These are phyloP conservation scores for Nyctibius bracteatus DNA, from an alignment of 2,113 vertebrate species.

Conservation along the genomic window DNA sequence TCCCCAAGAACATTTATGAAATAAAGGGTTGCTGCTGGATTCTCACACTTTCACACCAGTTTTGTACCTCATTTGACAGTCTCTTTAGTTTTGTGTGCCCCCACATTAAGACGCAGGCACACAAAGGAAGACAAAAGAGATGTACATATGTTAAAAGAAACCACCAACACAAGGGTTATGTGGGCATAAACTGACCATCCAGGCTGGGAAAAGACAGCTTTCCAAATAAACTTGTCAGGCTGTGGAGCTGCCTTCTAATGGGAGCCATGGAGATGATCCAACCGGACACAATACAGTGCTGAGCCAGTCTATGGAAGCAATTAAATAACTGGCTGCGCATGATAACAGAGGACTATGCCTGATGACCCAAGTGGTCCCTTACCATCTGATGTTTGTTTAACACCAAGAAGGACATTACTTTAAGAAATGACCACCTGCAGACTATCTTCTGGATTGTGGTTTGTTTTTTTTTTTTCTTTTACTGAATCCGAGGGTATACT, in stretches of 20 bases:
- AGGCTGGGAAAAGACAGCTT: background rate
- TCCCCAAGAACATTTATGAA: background rate
- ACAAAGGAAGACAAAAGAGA: background rate
- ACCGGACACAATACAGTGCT: background rate
- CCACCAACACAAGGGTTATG: background rate
- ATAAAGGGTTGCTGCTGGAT: background rate
- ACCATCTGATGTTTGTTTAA: background rate
- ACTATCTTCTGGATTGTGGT: too few species aligned
- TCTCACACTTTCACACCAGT: background rate
- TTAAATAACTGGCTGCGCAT: background rate
- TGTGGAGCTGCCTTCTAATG: background rate
- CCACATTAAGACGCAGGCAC: accelerated
- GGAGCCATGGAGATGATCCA: background rate
- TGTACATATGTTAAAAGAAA: background rate
- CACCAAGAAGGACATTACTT: background rate
- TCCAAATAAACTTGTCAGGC: background rate
- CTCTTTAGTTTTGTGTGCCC: background rate
- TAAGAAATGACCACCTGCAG: background rate
- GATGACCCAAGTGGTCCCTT: background rate
- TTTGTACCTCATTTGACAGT: background rate
- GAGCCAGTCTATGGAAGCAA: background rate
- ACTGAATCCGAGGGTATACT: background rate
- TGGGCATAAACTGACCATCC: background rate
- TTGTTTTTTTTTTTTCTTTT: background rate
- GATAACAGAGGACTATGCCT: background rate